phyloP scores from a whole-genome alignment of 2,113 vertebrate species.

The Brienomyrus longianalis region DNA sequence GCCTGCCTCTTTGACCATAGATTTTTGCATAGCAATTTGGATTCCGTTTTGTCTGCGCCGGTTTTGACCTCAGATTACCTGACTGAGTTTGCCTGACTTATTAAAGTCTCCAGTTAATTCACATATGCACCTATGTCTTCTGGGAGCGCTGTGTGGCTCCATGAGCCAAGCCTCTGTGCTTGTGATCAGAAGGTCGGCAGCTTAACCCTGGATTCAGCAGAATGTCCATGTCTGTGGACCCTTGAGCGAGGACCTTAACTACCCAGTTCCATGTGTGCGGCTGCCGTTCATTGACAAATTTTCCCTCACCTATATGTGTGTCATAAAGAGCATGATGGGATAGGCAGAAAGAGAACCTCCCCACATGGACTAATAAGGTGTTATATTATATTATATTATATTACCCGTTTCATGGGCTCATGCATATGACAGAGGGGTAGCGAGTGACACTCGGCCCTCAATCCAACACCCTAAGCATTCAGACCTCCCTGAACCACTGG shows the following conservation, averaged over 20 bases:
- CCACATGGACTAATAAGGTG: not conserved
- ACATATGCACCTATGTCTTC: not conserved
- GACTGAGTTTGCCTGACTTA: not conserved
- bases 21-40: not conserved
- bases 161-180: not conserved
- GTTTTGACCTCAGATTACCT: not conserved
- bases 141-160: not conserved
- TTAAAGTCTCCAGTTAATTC: not conserved
- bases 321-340: not conserved
- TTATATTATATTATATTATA: not conserved
- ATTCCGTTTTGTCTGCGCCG: not conserved
- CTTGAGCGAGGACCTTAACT: not conserved
- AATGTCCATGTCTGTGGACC: not conserved
- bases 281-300: not conserved
- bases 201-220: not conserved
- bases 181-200: not conserved
- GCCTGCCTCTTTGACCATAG: not conserved
- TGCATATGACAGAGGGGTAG: not conserved
- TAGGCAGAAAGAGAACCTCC: not conserved
- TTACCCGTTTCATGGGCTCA: not conserved
- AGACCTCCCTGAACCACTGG: not conserved
- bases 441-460: slow-evolving; percentile 10
- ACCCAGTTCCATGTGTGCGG: not conserved
- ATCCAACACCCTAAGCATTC: slow-evolving; percentile 12
- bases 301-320: not conserved